phyloP scores from a whole-genome alignment of 1,140 invertebrate species.

The Drosophila nigrodunni region DNA sequence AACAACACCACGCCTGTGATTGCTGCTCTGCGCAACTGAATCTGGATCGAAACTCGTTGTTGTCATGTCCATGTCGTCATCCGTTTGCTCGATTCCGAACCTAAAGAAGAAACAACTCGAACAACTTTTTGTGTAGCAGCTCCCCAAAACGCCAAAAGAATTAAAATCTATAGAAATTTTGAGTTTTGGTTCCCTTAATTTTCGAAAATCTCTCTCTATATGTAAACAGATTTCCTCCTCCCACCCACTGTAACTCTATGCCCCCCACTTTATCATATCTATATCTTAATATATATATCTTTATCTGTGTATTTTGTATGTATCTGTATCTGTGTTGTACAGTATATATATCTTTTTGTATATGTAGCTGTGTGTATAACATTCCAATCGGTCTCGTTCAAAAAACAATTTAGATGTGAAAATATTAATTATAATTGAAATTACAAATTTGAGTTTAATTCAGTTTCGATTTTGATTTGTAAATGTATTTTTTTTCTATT shows the following conservation, averaged over 20 bases:
- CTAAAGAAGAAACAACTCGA: background rate
- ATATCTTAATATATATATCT: slow-evolving; percentile 23
- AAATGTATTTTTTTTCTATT: slow-evolving; percentile 46
- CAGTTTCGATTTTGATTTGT: slow-evolving; percentile 46
- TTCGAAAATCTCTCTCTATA: slow-evolving; percentile 6
- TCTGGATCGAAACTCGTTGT: slow-evolving; percentile 70
- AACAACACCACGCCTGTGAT: slow-evolving; percentile 87
- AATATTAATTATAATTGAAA: slow-evolving; percentile 2
- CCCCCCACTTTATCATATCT: slow-evolving; percentile 10
- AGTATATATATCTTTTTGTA: slow-evolving; percentile 17
- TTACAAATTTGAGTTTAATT: slow-evolving; percentile 48
- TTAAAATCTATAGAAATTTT: slow-evolving; percentile 33
- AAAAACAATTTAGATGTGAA: slow-evolving; percentile 26
- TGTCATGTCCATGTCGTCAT: slow-evolving; percentile 31
- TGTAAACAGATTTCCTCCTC: background rate
- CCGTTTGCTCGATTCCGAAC: slow-evolving; percentile 51
- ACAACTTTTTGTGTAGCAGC: slow-evolving; percentile 67
- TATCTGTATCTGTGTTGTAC: background rate
- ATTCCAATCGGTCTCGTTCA: slow-evolving; percentile 45
- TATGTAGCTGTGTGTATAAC: slow-evolving; percentile 43
- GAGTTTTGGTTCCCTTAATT: slow-evolving; percentile 35
- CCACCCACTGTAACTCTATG: slow-evolving; percentile 24
- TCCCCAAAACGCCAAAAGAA: slow-evolving; percentile 60
- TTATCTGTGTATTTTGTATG: slow-evolving; percentile 13
- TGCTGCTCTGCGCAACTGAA: slow-evolving; percentile 83